Percentiles rank a stretch among this genome's conserved stretches.
These are phyloP conservation scores for Tinea trinotella DNA, from an alignment of 2,888 invertebrate genomes.

Conservation along the genomic window DNA sequence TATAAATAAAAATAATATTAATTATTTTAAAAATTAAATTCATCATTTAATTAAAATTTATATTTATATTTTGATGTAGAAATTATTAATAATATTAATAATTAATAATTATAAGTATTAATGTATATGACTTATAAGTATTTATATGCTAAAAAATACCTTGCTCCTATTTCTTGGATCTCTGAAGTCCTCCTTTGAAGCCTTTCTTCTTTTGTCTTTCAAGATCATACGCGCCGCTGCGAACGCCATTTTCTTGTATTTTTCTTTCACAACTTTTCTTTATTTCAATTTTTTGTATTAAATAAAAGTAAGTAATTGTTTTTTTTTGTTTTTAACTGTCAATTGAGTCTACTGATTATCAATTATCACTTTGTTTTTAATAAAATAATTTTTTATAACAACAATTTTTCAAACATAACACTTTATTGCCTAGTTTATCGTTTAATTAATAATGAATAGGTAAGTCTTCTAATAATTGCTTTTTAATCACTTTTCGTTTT, in stretches of 20 bases:
- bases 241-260: constrained; percentile 80
- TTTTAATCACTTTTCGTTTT: no score
- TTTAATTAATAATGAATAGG: constrained; percentile 23
- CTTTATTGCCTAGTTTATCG: constrained; percentile 42
- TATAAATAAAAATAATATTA: no score
- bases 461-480: no score
- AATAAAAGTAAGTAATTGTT: neutral
- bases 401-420: constrained; percentile 23
- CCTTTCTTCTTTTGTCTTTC: constrained; percentile 85
- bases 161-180: constrained; percentile 83
- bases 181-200: constrained; percentile 85
- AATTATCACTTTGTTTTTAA: constrained; percentile 12
- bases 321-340: neutral
- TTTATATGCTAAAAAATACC: constrained; percentile 66
- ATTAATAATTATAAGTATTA: neutral
- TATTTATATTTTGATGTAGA: no score
- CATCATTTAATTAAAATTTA: no score
- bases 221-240: constrained; percentile 88
- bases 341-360: neutral
- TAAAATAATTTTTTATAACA: constrained; percentile 24
- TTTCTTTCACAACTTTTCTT: neutral
- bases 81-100: no score
- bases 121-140: neutral
- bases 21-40: no score
- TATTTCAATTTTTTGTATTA: neutral